These are phyloP conservation scores for Neoarius graeffei DNA, from an alignment of 2,113 vertebrate genomes.

Conservation along the genomic window DNA sequence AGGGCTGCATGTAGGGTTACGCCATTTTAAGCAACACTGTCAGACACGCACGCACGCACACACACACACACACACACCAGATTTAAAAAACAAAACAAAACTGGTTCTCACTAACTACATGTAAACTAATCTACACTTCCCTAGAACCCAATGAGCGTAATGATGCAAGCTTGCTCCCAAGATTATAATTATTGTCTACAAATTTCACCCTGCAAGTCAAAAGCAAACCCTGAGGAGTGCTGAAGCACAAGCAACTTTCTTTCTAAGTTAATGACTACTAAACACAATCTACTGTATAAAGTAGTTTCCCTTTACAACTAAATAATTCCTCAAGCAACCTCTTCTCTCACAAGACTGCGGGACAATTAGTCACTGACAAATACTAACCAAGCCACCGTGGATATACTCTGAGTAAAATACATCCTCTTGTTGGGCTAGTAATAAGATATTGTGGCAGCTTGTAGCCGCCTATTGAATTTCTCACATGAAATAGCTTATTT, in stretches of 20 bases:
- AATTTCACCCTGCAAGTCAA: background rate
- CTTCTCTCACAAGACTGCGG: background rate
- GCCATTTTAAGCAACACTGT: slow-evolving; percentile 47
- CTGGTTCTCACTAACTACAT: slow-evolving; percentile 18
- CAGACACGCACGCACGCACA: slow-evolving; percentile 35
- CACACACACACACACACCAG: slow-evolving; percentile 22
- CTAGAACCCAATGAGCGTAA: background rate
- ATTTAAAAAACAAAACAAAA: slow-evolving; percentile 11
- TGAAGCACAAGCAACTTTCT: background rate
- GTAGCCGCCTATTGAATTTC: slow-evolving; percentile 23
- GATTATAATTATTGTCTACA: background rate
- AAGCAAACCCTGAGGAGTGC: background rate
- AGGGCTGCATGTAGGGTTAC: slow-evolving; percentile 36
- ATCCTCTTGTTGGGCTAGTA: slow-evolving; percentile 10
- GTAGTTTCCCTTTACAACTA: slow-evolving; percentile 6
- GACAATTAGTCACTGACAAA: background rate
- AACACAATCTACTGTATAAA: background rate
- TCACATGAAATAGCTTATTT: slow-evolving; percentile 4
- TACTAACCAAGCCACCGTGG: background rate
- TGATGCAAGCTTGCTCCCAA: background rate
- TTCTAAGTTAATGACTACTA: slow-evolving; percentile 5
- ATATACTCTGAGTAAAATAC: slow-evolving; percentile 15
- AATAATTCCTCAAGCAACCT: background rate
- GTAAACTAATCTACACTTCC: background rate
- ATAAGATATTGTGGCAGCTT: slow-evolving; percentile 40